Evolutionary conservation across 2,888 invertebrate species (phyloP), one percentile per base, ranked within the genome.

Genomic region (Sinelater perroti): DNA sequence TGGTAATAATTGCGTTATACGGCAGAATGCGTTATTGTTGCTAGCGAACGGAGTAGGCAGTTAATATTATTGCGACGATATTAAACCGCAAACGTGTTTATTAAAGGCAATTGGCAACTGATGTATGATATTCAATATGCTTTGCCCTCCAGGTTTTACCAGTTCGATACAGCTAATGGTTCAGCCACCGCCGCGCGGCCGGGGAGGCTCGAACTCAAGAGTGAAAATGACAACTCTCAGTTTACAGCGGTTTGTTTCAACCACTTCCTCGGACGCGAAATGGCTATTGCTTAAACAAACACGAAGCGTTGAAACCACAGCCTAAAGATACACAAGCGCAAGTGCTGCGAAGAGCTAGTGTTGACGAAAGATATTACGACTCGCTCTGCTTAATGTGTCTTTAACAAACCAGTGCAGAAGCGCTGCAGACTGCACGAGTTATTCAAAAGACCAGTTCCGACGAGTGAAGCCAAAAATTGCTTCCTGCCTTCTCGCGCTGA

Each of bases 241-340:
- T 24, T 40, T 40, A 13, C 17, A 24, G 30, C 30, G 17, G 28
- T 38, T 16, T 50, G 11, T 35, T 50, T 38, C 38, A 28, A 38
- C 20, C 13, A 50, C 30, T 16, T 33, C 20, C 16, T 16, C 16
- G 33, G 20, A 21, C 26, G 42, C 16, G 42, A 52, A 44, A 52
- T 52, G 42, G 52, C 31, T 20, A 51, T 44, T 44, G 31, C 42
- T 44, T 33, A 35, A 20, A 21, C 52, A 52, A 52, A 31, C 33
- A 52, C 38, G 42, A 42, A 52, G 44, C 30, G 44, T 20, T 52
- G 44, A 52, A 18, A 52, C 52, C 52, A 52, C 52, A 52, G 21
- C 24, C 52, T 30, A 44, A 52, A 52, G 52, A 52, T 52, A 52
- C 28, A 52, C 44, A 52, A 52, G 44, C 52, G 21, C n/a, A n/a